Base-by-base conservation (phyloP, 1,140 invertebrate genomes). In the Sitodiplosis mosellana region DNA sequence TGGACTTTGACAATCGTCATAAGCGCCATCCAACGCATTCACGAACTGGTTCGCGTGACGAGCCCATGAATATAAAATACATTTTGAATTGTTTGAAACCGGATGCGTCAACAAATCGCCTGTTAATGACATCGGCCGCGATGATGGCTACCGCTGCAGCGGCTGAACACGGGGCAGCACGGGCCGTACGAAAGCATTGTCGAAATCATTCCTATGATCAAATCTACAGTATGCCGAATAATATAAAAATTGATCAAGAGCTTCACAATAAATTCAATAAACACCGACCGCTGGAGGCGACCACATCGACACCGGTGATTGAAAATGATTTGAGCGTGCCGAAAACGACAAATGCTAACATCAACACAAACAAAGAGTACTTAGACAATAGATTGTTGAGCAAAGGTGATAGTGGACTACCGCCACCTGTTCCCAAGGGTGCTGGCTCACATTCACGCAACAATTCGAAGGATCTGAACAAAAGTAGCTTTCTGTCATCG, bases 391-490 rank as follows among this genome's bases (percentile, higher is more conserved):
- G 14, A 38, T 5, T 14, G 17, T 38, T 14, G 17, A 17, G 17
- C 41, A 42, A 42, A 19, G 11, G 15, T 42, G 15, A 20, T 17
- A 5, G 4, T 18, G 18, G 18, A 42, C 14, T 20, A 42, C 19
- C 41, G 17, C 51, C 45, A 36, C 56, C 63, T 21, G 55, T 50
- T 11, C 37, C 48, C 1, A 60, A 56, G 6, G 53, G 59, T 27
- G 51, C n/a, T n/a, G n/a, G 55, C 6, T 59, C 66, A 1, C 72
- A 74, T 57, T 68, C 72, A 7, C 63, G 72, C 36, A 73, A 70
- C 33, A 68, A 70, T 56, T 73, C 71, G 5, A 67, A 66, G 53
- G 73, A 75, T 55, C 53, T 72, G 45, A 70, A 69, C 52, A 11
- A 12, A 12, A 41, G 40, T 12, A 21, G 21, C 7, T 8, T 41